phyloP scores from a whole-genome alignment of 2,797 vertebrate species.

The Notamacropus eugenii region DNA sequence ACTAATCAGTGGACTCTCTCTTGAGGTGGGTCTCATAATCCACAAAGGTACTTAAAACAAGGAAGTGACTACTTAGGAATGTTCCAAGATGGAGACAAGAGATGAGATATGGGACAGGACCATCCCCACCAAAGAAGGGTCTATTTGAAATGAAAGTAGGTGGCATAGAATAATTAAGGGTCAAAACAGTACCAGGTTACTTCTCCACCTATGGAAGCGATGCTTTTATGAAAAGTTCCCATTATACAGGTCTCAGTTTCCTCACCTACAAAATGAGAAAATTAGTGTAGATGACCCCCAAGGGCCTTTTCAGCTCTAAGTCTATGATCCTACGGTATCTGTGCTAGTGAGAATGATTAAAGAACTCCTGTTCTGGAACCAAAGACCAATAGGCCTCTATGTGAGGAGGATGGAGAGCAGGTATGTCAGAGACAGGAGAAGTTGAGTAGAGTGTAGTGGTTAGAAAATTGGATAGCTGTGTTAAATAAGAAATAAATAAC shows the following conservation, averaged over 20 bases:
- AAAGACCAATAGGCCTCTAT: neutral
- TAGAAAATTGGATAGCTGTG: neutral
- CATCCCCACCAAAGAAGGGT: neutral
- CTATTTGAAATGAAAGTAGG: conserved; percentile 18
- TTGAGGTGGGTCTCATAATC: neutral
- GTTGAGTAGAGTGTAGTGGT: neutral
- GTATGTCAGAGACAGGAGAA: neutral
- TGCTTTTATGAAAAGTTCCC: neutral
- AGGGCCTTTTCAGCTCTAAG: neutral
- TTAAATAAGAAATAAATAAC: neutral
- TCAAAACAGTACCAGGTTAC: neutral
- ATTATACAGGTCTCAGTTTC: neutral
- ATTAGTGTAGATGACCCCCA: neutral
- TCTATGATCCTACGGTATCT: neutral
- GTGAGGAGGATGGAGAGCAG: neutral
- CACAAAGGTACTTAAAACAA: neutral
- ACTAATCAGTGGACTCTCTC: neutral
- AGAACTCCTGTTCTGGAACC: neutral
- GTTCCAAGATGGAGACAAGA: neutral
- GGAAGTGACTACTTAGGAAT: neutral
- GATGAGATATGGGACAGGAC: neutral
- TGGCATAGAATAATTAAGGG: conserved; percentile 11
- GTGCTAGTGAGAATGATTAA: neutral
- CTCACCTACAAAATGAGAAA: neutral
- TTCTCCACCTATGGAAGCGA: neutral